Percentiles rank a stretch among this genome's conserved stretches.
Evolutionary conservation across 2,797 vertebrate species (phyloP).

Genomic region (Sebastes alutus): DNA sequence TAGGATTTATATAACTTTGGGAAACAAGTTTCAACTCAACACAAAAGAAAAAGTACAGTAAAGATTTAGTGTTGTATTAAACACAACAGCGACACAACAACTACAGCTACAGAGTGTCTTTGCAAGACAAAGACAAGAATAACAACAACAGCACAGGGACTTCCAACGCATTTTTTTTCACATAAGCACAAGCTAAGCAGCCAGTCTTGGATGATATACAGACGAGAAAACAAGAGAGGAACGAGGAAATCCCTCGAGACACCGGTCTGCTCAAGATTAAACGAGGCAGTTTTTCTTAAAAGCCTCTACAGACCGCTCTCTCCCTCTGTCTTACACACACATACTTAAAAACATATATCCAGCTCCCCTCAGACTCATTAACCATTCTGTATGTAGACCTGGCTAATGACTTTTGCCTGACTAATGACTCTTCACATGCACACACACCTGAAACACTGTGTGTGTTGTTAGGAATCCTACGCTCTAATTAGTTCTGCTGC

Average conservation of each 20-base stretch:
- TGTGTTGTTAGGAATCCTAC: not conserved
- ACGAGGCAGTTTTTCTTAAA: conserved; percentile 46
- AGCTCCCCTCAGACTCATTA: conserved; percentile 59
- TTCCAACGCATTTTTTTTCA: not conserved
- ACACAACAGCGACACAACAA: not conserved
- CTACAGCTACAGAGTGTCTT: not conserved
- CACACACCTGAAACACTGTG: conserved; percentile 6
- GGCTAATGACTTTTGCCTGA: conserved; percentile 28
- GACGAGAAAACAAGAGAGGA: not conserved
- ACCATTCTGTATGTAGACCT: conserved; percentile 21
- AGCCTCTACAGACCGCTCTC: conserved; percentile 31
- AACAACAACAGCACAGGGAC: not conserved
- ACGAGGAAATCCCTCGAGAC: conserved; percentile 4
- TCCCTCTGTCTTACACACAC: conserved; percentile 2
- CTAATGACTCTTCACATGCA: conserved; percentile 20
- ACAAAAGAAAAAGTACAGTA: not conserved
- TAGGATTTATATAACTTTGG: not conserved
- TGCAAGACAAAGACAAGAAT: not conserved
- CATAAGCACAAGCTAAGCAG: not conserved
- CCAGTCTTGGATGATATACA: not conserved
- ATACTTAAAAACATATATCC: conserved; percentile 20
- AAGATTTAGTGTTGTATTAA: not conserved
- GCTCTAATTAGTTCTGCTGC: not conserved
- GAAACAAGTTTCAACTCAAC: not conserved
- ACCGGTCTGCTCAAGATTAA: conserved; percentile 6